Evolutionary conservation across 2,797 vertebrate species (phyloP).

Genomic region (Danio choprae): DNA sequence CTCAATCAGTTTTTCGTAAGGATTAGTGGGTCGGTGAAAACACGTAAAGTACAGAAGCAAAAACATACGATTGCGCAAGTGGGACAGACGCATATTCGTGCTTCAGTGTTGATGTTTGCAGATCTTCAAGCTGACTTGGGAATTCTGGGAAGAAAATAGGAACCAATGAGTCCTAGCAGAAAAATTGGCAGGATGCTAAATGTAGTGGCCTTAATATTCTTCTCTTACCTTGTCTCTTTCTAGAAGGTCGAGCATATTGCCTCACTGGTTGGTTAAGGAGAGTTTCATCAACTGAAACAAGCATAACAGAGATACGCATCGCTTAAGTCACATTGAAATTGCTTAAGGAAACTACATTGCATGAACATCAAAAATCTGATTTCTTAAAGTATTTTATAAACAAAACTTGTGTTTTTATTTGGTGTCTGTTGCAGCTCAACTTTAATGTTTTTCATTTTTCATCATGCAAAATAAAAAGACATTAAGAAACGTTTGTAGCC

Average conservation of each 20-base stretch:
- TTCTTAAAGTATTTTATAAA: not conserved
- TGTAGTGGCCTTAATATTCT: not conserved
- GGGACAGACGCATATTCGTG: conserved; percentile 83
- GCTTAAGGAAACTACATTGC: not conserved
- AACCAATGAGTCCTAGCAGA: not conserved
- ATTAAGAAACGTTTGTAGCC: not conserved
- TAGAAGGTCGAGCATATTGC: conserved; percentile 75
- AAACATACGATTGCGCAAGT: conserved; percentile 82
- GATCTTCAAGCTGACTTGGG: conserved; percentile 85
- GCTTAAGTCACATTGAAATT: not conserved
- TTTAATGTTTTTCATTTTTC: not conserved
- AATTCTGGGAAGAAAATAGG: conserved; percentile 66
- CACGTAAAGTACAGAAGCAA: not conserved
- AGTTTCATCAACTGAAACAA: conserved; percentile 66
- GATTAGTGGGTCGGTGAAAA: conserved; percentile 3
- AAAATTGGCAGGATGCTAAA: not conserved
- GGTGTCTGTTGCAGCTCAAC: not conserved
- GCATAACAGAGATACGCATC: conserved; percentile 5
- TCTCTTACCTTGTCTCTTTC: conserved; percentile 77
- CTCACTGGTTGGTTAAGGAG: conserved; percentile 73
- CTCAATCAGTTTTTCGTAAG: not conserved
- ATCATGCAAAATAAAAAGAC: not conserved
- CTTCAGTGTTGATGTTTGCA: conserved; percentile 82
- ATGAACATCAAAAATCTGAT: not conserved
- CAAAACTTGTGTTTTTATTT: not conserved